Evolutionary conservation across 2,797 vertebrate genomes (phyloP).

Genomic region (Siniperca undulata): DNA sequence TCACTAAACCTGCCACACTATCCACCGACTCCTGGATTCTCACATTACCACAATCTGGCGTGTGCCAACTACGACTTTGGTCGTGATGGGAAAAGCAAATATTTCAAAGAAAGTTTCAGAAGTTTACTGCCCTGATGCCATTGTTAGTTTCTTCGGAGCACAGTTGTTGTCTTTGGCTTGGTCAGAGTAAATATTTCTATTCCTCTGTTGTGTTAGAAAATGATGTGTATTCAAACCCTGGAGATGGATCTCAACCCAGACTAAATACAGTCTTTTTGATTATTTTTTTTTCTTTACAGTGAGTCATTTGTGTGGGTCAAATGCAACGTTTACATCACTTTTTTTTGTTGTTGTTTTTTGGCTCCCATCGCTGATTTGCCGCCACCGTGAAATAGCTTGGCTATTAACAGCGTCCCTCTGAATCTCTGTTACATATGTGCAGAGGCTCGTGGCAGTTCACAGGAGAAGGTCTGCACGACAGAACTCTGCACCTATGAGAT

Average conservation of each 20-base stretch:
- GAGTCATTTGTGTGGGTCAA: constrained; percentile 54
- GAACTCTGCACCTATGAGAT: constrained; percentile 15
- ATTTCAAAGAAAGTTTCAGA: constrained; percentile 52
- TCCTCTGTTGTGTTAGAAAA: constrained; percentile 74
- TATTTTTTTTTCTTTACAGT: constrained; percentile 49
- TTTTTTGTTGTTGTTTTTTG: constrained; percentile 4
- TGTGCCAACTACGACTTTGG: constrained; percentile 12
- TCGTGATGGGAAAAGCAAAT: constrained; percentile 57
- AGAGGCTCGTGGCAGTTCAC: constrained; percentile 2
- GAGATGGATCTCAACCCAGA: constrained; percentile 60
- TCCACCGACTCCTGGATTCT: constrained; percentile 6
- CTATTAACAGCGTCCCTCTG: constrained; percentile 48
- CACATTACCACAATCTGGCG: background rate
- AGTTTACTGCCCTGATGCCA: constrained; percentile 57
- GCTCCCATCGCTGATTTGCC: constrained; percentile 53
- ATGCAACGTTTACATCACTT: constrained; percentile 39
- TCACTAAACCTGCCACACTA: background rate
- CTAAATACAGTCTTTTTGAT: constrained; percentile 68
- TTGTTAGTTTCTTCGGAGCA: constrained; percentile 64
- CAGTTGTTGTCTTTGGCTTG: constrained; percentile 71
- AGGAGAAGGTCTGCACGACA: background rate
- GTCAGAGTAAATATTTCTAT: constrained; percentile 69
- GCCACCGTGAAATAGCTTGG: constrained; percentile 65
- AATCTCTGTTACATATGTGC: constrained; percentile 37
- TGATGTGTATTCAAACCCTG: constrained; percentile 61